phyloP scores from a whole-genome alignment of 2,113 vertebrate genomes.

The Parus major region DNA sequence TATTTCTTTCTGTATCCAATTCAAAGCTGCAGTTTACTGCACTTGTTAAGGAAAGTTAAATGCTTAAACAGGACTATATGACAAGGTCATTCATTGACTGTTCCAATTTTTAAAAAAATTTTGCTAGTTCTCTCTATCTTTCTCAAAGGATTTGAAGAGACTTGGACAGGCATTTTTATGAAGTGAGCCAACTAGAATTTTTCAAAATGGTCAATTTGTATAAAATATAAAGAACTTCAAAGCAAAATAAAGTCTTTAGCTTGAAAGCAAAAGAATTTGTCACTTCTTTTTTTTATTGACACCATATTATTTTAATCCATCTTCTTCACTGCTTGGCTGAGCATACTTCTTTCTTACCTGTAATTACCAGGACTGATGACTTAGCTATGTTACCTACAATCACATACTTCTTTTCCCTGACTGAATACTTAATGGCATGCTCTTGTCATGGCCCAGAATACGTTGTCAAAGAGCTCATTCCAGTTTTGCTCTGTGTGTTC shows the following conservation, averaged over 20 bases:
- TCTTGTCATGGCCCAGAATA: background rate
- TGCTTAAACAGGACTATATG: background rate
- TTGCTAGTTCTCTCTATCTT: background rate
- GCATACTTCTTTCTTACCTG: background rate
- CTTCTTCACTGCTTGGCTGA: background rate
- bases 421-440: background rate
- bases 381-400: background rate
- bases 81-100: background rate
- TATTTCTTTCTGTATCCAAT: background rate
- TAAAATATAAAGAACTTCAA: background rate
- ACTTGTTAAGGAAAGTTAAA: background rate
- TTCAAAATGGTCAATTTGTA: background rate
- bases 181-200: background rate
- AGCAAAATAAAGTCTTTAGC: background rate
- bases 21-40: background rate
- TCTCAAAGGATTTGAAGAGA: background rate
- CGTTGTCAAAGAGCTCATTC: background rate
- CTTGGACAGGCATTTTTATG: background rate
- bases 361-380: background rate
- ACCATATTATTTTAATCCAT: background rate
- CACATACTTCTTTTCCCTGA: background rate
- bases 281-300: background rate
- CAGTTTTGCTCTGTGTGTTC: background rate
- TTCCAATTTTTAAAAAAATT: background rate
- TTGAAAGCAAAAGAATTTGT: background rate